A percentile compares a stretch with the other conserved stretches of the same genome.
phyloP scores from a whole-genome alignment of 1,140 invertebrate species.

The Melipona quadrifasciata region DNA sequence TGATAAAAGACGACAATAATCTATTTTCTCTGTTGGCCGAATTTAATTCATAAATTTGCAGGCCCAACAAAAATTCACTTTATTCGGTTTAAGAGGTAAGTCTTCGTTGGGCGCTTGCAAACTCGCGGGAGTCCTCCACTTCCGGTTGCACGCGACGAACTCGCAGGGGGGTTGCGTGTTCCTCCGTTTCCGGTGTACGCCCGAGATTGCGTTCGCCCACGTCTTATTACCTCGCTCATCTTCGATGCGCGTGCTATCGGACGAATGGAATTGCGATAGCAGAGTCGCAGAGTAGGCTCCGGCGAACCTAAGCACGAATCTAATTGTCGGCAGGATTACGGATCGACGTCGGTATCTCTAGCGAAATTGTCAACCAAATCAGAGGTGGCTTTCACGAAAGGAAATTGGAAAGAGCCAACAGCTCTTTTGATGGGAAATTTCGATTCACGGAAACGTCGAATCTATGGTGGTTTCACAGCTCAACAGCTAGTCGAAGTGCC shows the following conservation, averaged over 20 bases:
- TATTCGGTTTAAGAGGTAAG: not conserved
- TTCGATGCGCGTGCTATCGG: slow-evolving; percentile 57
- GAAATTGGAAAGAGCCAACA: slow-evolving; percentile 42
- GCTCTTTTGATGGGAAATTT: not conserved
- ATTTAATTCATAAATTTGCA: too few relatives aligned
- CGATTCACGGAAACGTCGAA: slow-evolving; percentile 3
- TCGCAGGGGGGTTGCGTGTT: not conserved
- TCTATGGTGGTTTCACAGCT: not conserved
- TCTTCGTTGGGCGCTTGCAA: not conserved
- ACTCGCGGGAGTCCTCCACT: slow-evolving; percentile 1
- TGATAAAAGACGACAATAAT: too few relatives aligned
- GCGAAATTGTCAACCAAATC: slow-evolving; percentile 58
- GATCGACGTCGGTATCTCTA: slow-evolving; percentile 50
- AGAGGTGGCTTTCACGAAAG: slow-evolving; percentile 3
- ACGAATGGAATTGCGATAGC: slow-evolving; percentile 59
- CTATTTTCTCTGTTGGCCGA: too few relatives aligned
- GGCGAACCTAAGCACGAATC: slow-evolving; percentile 41
- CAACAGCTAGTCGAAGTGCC: too few relatives aligned
- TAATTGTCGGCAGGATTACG: slow-evolving; percentile 60
- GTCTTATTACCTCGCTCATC: slow-evolving; percentile 65
- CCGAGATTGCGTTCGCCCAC: slow-evolving; percentile 61
- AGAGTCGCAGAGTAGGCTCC: not conserved
- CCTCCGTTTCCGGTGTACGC: slow-evolving; percentile 39
- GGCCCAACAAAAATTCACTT: not conserved
- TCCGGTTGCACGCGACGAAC: not conserved